Evolutionary conservation across 2,797 vertebrate genomes (phyloP), one percentile per base, ranked within the genome.

Genomic region (Sebastes dallii): DNA sequence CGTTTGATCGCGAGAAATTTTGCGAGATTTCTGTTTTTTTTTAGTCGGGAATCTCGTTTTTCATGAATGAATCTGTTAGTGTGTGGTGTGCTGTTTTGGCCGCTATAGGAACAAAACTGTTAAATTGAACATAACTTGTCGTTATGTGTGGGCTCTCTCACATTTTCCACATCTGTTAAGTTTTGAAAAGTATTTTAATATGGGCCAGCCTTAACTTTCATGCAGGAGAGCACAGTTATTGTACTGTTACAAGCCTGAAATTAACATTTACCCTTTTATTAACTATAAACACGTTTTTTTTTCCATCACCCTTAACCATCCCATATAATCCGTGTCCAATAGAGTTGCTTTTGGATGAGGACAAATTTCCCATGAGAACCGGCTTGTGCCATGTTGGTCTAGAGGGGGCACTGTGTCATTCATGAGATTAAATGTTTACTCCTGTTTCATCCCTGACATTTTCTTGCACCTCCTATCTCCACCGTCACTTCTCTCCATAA

Each of bases 361-460:
- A 58, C 39, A 72, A 25, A 77, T 72, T 72, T 55, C 12, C 66
- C 32, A 2, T 9, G 50, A 64, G 64, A 76, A 4, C 12, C 8
- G 5, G 9, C n/a, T 74, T 60, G 24, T 70, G 39, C 39, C 58
- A 72, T 52, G 71, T 42, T 65, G 10, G 39, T 75, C 60, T 24
- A 2, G 24, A 59, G 64, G n/a, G 59, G 46, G 22, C 16, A n/a
- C 25, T 58, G 61, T 55, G 62, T 70, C 58, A 25, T n/a, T 70
- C 58, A 25, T 18, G 27, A 71, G 46, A 79, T 65, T 54, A 70
- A 61, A 62, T 78, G 81, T 82, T 84, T 64, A 67, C 74, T 72
- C 46, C 65, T 72, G 59, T 78, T 71, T 83, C 66, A 52, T 55
- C 56, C 29, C 30, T 61, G 54, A 85, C 69, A 76, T 80, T 80